Percentiles rank a stretch among this genome's conserved stretches.
phyloP scores from a whole-genome alignment of 1,140 invertebrate genomes.

The Drosophila nasuta region DNA sequence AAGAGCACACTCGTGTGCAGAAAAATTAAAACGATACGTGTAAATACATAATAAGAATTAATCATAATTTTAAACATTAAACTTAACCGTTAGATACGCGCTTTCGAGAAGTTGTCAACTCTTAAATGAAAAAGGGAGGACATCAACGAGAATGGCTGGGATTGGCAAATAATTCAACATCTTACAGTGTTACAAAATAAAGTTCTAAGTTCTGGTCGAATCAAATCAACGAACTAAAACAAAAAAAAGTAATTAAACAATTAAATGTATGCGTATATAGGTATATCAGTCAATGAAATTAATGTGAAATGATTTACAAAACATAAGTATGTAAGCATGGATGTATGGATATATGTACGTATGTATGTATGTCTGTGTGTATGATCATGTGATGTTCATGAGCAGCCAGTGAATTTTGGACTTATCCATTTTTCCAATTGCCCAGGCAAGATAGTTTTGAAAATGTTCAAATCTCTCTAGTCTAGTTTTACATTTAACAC shows the following conservation, averaged over 20 bases:
- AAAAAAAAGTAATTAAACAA: constrained; percentile 34
- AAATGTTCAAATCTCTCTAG: constrained; percentile 28
- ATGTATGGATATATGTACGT: constrained; percentile 15
- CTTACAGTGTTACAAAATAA: constrained; percentile 48
- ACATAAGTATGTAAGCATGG: constrained; percentile 32
- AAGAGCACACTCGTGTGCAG: constrained; percentile 41
- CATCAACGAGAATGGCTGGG: constrained; percentile 45
- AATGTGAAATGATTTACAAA: constrained; percentile 63
- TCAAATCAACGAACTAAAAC: constrained; percentile 29
- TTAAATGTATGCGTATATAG: constrained; percentile 41
- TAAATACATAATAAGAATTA: constrained; percentile 46
- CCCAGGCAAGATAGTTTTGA: constrained; percentile 28
- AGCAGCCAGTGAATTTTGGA: constrained; percentile 42
- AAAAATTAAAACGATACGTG: constrained; percentile 52
- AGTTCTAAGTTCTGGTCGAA: constrained; percentile 45
- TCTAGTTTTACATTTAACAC: constrained; percentile 14
- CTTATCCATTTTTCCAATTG: constrained; percentile 13
- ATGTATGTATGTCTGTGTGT: constrained; percentile 14
- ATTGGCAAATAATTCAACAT: constrained; percentile 64
- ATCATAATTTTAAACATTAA: constrained; percentile 37
- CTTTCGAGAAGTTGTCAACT: constrained; percentile 38
- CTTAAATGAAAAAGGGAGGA: constrained; percentile 48
- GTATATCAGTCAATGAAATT: constrained; percentile 77
- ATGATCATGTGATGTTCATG: background rate
- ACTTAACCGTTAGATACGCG: constrained; percentile 29